phyloP scores from a whole-genome alignment of 1,140 invertebrate species.

The Leptopilina boulardi region DNA sequence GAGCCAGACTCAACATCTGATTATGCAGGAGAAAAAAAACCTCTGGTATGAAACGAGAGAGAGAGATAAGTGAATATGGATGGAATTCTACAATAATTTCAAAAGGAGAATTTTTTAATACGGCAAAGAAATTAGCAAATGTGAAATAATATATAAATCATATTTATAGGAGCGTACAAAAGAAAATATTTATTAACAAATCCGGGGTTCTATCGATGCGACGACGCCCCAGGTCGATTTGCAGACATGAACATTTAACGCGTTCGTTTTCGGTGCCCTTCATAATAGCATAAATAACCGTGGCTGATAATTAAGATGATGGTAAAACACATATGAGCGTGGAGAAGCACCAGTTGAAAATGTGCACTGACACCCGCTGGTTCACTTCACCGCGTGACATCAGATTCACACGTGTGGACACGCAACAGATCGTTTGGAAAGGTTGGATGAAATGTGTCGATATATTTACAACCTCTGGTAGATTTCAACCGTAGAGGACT shows the following conservation, averaged over 20 bases:
- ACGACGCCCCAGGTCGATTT: conserved; percentile 23
- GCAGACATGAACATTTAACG: conserved; percentile 28
- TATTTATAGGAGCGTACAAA: not conserved
- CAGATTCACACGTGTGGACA: conserved; percentile 59
- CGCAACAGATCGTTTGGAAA: conserved; percentile 49
- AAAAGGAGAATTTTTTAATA: not conserved
- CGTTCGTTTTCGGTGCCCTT: conserved; percentile 24
- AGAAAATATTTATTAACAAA: conserved; percentile 15
- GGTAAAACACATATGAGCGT: conserved; percentile 51
- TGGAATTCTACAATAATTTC: conserved; percentile 4
- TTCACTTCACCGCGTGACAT: conserved; percentile 64
- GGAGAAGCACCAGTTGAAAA: conserved; percentile 44
- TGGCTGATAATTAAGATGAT: conserved; percentile 66
- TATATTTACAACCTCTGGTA: not conserved
- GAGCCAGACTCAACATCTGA: conserved; percentile 7
- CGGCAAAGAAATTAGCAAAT: not conserved
- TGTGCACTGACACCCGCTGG: conserved; percentile 61
- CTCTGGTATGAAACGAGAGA: conserved; percentile 5
- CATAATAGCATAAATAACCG: conserved; percentile 60
- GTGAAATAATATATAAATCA: conserved; percentile 5
- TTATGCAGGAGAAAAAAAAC: not conserved
- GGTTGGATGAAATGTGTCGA: not conserved
- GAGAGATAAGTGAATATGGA: conserved; percentile 17
- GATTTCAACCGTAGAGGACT: not conserved
- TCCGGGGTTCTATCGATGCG: not conserved